phyloP scores from a whole-genome alignment of 2,888 invertebrate genomes.

The Macrophya annulata region DNA sequence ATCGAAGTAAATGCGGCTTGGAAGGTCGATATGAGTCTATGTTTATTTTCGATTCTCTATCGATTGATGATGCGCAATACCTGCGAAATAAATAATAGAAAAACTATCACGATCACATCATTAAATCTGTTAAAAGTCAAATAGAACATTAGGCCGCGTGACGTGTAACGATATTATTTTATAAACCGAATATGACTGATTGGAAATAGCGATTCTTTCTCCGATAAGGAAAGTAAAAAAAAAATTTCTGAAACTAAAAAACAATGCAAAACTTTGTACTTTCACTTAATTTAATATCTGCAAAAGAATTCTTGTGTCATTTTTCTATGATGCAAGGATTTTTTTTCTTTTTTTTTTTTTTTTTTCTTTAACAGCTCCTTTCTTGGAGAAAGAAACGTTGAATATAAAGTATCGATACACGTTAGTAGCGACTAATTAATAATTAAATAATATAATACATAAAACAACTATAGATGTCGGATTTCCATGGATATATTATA shows the following conservation, averaged over 20 bases:
- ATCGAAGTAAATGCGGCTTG: too few species aligned
- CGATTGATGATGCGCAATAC: background rate
- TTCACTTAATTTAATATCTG: background rate
- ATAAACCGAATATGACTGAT: background rate
- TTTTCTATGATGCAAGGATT: background rate
- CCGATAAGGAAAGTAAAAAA: background rate
- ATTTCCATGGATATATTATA: slow-evolving; percentile 10
- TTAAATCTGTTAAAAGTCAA: background rate
- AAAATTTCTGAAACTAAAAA: background rate
- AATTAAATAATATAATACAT: background rate
- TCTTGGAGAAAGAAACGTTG: background rate
- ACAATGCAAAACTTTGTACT: background rate
- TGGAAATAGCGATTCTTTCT: slow-evolving; percentile 17
- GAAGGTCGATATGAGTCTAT: too few species aligned
- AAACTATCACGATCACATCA: background rate
- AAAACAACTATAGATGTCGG: background rate
- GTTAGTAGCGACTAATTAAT: background rate
- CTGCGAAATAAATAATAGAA: background rate
- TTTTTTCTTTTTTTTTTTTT: background rate
- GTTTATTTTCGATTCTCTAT: background rate
- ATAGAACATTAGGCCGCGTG: background rate
- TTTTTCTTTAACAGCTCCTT: background rate
- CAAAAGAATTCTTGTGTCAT: background rate
- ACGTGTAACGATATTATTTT: background rate
- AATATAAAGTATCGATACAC: background rate